Base-by-base conservation (phyloP, 2,113 vertebrate species). In the Sorex fumeus region DNA sequence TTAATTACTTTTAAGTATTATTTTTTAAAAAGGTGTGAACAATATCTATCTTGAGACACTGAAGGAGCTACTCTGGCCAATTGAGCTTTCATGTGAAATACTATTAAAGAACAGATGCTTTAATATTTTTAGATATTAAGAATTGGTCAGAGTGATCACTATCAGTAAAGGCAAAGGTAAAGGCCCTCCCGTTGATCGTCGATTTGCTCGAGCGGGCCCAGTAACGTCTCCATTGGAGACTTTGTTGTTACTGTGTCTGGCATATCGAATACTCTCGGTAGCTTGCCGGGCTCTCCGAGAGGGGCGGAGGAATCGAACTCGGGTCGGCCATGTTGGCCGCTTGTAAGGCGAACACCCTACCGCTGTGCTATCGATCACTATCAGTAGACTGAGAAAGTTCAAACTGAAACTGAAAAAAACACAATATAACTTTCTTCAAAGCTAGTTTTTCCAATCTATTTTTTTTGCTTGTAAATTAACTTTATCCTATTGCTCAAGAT, bases 391-490 rank as follows among this genome's bases (percentile, higher is more conserved):
- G 27, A 82, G 34, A 47, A 93, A 87, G 83, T 57, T 72, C n/a
- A 34, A 82, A 95, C 40, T 50, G 60, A 50, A 93, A 88, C 83
- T 34, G 43, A 74, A 53, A 27, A 88, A 93, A 90, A 84, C 9
- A 79, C 28, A 83, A 83, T 2, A 13, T 16, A 25, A 89, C 16
- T 79, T 90, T 83, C 77, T 75, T 89, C 30, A 88, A 83, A 89
- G 30, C 13, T 53, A 19, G 18, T 30, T 86, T 90, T 82, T 74
- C 34, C 70, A 30, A 45, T 21, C 21, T 34, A n/a, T 69, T 23
- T 69, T 36, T 86, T 45, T 60, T 66, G 21, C 25, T 91, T 79
- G 75, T 75, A 80, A 34, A 86, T 11, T 45, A 75, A 87, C 16
- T 13, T 96, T 57, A 84, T 10, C 19, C 50, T 66, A 43, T 16